phyloP scores from a whole-genome alignment of 2,113 vertebrate species.

The Buteo buteo region DNA sequence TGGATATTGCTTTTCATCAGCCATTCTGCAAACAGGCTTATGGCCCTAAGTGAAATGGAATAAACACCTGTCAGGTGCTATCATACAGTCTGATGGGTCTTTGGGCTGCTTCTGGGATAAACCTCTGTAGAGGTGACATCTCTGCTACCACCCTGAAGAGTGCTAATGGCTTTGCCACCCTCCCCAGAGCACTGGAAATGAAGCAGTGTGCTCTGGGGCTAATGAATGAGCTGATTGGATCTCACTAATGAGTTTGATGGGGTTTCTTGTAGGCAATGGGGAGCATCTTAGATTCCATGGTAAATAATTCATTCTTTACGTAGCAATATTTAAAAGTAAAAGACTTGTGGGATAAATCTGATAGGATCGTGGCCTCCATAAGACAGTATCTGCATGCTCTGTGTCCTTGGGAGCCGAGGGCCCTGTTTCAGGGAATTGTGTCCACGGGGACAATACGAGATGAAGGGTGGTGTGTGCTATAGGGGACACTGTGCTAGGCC shows the following conservation, averaged over 20 bases:
- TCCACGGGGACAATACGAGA: background rate
- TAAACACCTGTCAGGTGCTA: background rate
- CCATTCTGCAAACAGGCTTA: background rate
- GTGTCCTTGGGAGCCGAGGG: background rate
- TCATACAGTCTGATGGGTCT: background rate
- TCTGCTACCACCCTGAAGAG: background rate
- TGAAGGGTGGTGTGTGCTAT: background rate
- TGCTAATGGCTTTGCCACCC: background rate
- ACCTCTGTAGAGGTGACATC: background rate
- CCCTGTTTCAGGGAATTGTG: background rate
- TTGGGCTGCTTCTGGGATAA: background rate
- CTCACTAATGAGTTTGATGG: background rate
- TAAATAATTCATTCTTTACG: background rate
- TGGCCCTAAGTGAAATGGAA: background rate
- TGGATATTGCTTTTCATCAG: constrained; percentile 8
- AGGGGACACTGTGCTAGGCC: background rate
- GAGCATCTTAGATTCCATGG: background rate
- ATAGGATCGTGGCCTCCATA: background rate
- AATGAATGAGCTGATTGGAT: background rate
- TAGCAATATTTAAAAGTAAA: background rate
- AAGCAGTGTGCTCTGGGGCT: background rate
- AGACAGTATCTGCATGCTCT: background rate
- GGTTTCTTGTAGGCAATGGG: background rate
- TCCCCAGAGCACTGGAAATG: background rate
- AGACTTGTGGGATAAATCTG: background rate